These are phyloP conservation scores for Mimas tiliae DNA, from an alignment of 2,888 invertebrate genomes.

Conservation along the genomic window DNA sequence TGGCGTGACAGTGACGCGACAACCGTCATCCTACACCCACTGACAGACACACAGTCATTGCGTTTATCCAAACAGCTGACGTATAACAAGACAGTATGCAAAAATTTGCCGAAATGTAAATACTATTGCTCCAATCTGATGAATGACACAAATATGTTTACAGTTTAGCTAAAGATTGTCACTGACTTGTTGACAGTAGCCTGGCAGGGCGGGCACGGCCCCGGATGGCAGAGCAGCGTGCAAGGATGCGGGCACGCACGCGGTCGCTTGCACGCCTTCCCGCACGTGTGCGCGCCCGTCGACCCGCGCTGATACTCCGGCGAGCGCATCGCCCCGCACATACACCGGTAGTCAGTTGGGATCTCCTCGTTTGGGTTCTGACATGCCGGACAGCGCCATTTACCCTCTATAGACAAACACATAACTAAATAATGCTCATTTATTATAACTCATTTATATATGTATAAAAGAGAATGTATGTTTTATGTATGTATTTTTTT, in stretches of 20 bases:
- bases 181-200: slow-evolving; percentile 87
- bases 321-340: slow-evolving; percentile 92
- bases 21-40: no score
- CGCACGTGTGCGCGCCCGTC: slow-evolving; percentile 95
- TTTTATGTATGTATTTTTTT: no score
- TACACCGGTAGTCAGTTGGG: slow-evolving; percentile 94
- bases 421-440: neutral
- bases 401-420: slow-evolving; percentile 80
- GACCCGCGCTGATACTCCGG: slow-evolving; percentile 89
- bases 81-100: no score
- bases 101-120: no score
- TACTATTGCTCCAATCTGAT: no score
- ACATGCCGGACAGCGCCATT: slow-evolving; percentile 99
- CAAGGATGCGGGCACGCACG: slow-evolving; percentile 87
- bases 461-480: no score
- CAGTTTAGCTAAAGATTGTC: neutral
- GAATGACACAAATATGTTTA: no score
- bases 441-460: no score
- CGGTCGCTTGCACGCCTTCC: slow-evolving; percentile 90
- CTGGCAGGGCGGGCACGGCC: slow-evolving; percentile 96
- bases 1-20: no score
- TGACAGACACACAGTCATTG: no score
- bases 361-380: slow-evolving; percentile 91
- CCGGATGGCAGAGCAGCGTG: slow-evolving; percentile 95
- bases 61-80: no score